Percentiles rank a stretch among this genome's conserved stretches.
Conservation (phyloP, 2,113 vertebrate genomes). For the Gambusia affinis region DNA sequence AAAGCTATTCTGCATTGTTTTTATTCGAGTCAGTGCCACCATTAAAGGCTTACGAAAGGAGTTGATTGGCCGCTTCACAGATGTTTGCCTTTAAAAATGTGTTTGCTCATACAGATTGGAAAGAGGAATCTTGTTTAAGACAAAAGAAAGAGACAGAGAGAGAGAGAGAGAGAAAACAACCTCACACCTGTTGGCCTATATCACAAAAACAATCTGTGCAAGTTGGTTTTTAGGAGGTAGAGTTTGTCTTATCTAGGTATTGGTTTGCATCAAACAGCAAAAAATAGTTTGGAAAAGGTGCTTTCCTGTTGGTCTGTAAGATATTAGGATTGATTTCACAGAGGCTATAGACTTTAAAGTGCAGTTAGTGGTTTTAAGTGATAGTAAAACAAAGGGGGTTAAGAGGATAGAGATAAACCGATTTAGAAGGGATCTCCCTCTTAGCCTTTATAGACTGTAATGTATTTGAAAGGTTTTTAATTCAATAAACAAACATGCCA, state of each 20-base stretch:
- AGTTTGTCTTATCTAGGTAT: neutral
- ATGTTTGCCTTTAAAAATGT: neutral
- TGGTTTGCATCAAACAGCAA: neutral
- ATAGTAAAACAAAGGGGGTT: slow-evolving; percentile 62
- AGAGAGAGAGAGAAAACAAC: neutral
- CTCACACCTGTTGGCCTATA: neutral
- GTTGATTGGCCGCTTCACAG: no score
- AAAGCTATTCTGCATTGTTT: no score
- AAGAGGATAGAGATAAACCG: slow-evolving; percentile 79
- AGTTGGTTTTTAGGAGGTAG: neutral
- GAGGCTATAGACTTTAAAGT: slow-evolving; percentile 30
- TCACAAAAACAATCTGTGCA: neutral
- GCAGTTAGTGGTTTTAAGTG: slow-evolving; percentile 64
- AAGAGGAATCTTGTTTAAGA: neutral
- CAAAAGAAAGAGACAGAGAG: neutral
- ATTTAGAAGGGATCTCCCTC: slow-evolving; percentile 70
- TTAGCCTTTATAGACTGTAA: slow-evolving; percentile 37
- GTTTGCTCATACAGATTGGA: slow-evolving; percentile 18
- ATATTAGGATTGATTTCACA: slow-evolving; percentile 12
- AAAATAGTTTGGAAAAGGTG: neutral
- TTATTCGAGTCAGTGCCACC: no score
- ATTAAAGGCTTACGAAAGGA: no score
- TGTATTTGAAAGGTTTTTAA: slow-evolving; percentile 37
- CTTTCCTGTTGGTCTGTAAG: neutral
- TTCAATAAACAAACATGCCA: neutral